Percentiles rank a stretch among this genome's conserved stretches.
Evolutionary conservation across 2,888 invertebrate genomes (phyloP).

Genomic region (Catotricha subobsoleta): DNA sequence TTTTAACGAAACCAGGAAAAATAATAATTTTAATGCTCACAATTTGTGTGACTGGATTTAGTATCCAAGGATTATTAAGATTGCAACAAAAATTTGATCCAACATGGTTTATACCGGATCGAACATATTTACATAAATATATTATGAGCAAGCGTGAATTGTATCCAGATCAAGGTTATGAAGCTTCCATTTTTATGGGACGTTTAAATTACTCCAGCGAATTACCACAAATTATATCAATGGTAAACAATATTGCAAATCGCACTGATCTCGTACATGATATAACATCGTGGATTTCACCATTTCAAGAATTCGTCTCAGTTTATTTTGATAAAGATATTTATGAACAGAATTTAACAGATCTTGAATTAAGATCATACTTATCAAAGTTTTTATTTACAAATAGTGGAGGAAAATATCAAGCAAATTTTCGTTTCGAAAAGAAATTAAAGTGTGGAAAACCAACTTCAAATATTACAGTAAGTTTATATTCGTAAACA

Average conservation of each 20-base stretch:
- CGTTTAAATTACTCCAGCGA: conserved; percentile 44
- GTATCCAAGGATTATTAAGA: conserved; percentile 40
- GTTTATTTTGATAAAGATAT: conserved; percentile 39
- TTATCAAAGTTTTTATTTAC: conserved; percentile 54
- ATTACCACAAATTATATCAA: conserved; percentile 36
- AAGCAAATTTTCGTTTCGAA: conserved; percentile 46
- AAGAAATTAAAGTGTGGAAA: conserved; percentile 42
- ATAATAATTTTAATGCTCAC: conserved; percentile 40
- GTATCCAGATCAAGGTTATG: conserved; percentile 40
- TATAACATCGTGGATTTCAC: conserved; percentile 43
- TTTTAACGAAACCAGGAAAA: conserved; percentile 50
- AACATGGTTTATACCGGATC: conserved; percentile 58
- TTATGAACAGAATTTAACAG: conserved; percentile 28
- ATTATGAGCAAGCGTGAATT: conserved; percentile 34
- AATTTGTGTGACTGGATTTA: conserved; percentile 38
- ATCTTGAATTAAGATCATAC: conserved; percentile 39
- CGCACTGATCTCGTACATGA: conserved; percentile 35
- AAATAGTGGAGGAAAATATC: conserved; percentile 46
- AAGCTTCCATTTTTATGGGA: conserved; percentile 44
- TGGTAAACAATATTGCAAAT: conserved; percentile 34
- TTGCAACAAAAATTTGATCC: conserved; percentile 65
- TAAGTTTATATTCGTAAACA: conserved; percentile 16
- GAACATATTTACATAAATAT: conserved; percentile 46
- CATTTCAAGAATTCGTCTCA: conserved; percentile 43
- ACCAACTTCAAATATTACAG: conserved; percentile 37